Base-by-base conservation (phyloP, 2,888 invertebrate genomes). In the Lochmaea capreae region DNA sequence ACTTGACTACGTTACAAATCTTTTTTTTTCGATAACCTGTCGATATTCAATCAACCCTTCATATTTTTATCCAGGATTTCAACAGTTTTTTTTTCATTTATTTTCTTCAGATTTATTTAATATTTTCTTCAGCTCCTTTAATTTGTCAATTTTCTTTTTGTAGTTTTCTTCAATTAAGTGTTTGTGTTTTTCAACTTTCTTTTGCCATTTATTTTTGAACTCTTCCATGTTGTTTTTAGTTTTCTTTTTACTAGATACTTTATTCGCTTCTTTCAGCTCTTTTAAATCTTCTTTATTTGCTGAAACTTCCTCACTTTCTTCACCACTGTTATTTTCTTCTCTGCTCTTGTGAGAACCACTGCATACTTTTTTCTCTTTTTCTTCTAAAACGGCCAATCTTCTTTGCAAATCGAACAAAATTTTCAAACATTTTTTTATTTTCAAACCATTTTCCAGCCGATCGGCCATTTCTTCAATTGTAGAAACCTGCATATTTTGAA, bases 371-470 rank as follows among this genome's bases (percentile, higher is more conserved):
- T 75, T 76, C 46, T 83, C 79, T 16, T 82, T 78, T 18, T 72
- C 67, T 46, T 81, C 81, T n/a, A 83, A 83, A 10, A 74, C 68
- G 26, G 85, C 83, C 16, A 84, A 78, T 63, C 86, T 81, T 65
- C 81, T 83, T 59, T 85, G 78, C 52, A 87, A 81, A 79, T 81
- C 87, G 80, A 82, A 85, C 63, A 86, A 83, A 79, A 79, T 88
- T 76, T 83, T 88, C 84, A 84, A 86, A 81, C 77, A 89, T 83
- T 87, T 90, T 6, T 85, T 80, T 14, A 85, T 83, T 72, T 81
- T 84, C 52, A 80, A 79, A 5, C 81, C 81, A 42, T 78, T 72
- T 0, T 77, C 68, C 1, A 85, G 67, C 67, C 83, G 85, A 4
- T 78, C 77, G 33, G 81, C 80, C 80, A 87, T 81, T 85, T 83